Conservation (phyloP, 2,113 vertebrate species). For the Sturnira hondurensis region DNA sequence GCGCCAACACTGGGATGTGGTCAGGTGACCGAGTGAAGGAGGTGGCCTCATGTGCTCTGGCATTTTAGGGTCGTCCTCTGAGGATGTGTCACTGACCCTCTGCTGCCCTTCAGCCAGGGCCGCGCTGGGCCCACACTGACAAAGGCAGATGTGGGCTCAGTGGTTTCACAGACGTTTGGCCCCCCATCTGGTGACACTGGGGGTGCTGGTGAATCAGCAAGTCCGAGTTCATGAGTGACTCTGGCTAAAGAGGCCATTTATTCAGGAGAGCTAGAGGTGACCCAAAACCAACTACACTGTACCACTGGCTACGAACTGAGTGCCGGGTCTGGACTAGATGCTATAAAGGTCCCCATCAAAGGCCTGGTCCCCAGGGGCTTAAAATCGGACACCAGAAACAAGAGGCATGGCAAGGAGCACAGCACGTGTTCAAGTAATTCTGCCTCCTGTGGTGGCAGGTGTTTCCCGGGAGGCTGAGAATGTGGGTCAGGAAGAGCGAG, state of each 20-base stretch:
- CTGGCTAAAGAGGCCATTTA: background rate
- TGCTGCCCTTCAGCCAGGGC: background rate
- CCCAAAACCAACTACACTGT: background rate
- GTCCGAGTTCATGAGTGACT: background rate
- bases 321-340: accelerated
- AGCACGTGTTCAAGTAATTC: background rate
- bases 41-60: background rate
- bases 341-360: background rate
- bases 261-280: no score
- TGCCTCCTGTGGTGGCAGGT: accelerated
- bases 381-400: accelerated
- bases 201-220: background rate
- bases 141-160: background rate
- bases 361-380: background rate
- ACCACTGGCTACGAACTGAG: accelerated
- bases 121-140: background rate
- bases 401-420: background rate
- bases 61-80: background rate
- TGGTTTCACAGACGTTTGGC: background rate
- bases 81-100: background rate
- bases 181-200: background rate
- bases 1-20: background rate
- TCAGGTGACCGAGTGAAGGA: background rate
- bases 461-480: background rate
- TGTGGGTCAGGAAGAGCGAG: accelerated